These are phyloP conservation scores for Alosa alosa DNA, from an alignment of 2,113 vertebrate genomes.

Conservation along the genomic window DNA sequence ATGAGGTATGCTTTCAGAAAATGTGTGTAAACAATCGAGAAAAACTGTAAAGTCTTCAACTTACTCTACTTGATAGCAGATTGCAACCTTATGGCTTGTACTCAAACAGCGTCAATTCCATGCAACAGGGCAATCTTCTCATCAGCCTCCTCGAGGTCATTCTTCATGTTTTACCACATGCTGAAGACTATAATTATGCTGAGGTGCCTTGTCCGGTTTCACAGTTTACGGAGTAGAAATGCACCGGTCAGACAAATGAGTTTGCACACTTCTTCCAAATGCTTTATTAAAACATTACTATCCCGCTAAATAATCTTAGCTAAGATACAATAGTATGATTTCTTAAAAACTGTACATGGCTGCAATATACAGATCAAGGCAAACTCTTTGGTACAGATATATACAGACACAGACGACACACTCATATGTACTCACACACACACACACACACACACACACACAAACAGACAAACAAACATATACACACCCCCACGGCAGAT, in stretches of 20 bases:
- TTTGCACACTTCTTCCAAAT: constrained; percentile 65
- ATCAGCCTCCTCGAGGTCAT: too few relatives aligned
- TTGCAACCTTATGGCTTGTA: too few relatives aligned
- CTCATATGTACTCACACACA: background rate
- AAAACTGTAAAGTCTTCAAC: too few relatives aligned
- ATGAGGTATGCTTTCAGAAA: too few relatives aligned
- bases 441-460: constrained; percentile 22
- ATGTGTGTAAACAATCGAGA: too few relatives aligned
- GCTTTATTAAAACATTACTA: constrained; percentile 76
- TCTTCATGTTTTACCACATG: too few relatives aligned
- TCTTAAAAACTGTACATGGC: constrained; percentile 81
- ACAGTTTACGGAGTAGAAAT: background rate
- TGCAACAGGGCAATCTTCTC: too few relatives aligned
- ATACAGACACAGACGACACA: constrained; percentile 56
- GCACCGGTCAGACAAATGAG: constrained; percentile 54
- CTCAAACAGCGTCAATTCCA: too few relatives aligned
- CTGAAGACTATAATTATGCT: too few relatives aligned
- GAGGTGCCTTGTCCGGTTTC: background rate
- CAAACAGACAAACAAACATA: background rate
- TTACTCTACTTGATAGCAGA: too few relatives aligned
- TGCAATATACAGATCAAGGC: constrained; percentile 78
- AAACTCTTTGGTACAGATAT: constrained; percentile 81
- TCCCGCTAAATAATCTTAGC: constrained; percentile 72
- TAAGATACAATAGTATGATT: constrained; percentile 70
- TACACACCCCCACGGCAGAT: background rate